Percentiles rank a stretch among this genome's conserved stretches.
Conservation (phyloP, 2,888 invertebrate genomes). For the Conomelus anceps region DNA sequence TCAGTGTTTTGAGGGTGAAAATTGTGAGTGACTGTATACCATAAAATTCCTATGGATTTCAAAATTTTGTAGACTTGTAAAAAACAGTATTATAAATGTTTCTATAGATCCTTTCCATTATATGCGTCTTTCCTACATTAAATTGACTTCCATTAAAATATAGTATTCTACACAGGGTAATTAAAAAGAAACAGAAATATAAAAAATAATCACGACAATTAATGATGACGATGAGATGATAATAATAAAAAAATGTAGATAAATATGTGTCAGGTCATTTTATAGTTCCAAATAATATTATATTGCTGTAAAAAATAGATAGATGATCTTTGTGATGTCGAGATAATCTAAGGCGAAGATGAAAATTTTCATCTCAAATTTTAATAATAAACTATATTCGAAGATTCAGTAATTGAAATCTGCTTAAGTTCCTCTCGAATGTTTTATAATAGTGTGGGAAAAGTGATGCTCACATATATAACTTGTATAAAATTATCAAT, state of each 20-base stretch:
- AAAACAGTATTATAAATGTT: background rate
- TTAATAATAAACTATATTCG: background rate
- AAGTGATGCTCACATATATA: conserved; percentile 13
- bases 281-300: background rate
- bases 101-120: background rate
- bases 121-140: background rate
- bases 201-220: background rate
- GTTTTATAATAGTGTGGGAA: conserved; percentile 22
- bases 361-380: background rate
- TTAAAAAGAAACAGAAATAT: background rate
- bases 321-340: background rate
- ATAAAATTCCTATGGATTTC: background rate
- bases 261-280: background rate
- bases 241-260: background rate
- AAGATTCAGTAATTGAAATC: background rate
- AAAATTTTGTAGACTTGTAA: background rate
- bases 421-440: conserved; percentile 10
- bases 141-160: background rate
- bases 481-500: conserved; percentile 2
- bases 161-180: conserved; percentile 6
- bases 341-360: background rate
- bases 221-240: background rate
- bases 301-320: background rate
- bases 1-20: background rate
- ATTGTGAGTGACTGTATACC: background rate